Base-by-base conservation (phyloP, 2,888 invertebrate species). In the Heliothis peltigera region DNA sequence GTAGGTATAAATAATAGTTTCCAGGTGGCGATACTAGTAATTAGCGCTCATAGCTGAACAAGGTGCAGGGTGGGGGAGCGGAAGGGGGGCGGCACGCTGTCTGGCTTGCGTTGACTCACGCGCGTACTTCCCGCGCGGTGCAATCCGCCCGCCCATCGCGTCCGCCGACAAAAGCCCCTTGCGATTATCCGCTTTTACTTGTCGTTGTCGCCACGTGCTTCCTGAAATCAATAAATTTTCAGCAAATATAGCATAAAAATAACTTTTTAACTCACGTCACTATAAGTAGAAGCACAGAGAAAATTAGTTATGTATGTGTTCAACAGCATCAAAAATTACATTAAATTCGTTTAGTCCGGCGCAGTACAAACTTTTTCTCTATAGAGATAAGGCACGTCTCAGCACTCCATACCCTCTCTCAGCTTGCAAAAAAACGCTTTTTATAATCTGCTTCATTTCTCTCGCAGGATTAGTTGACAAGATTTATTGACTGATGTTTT, bases 341-440 rank as follows among this genome's bases (percentile, higher is more conserved):
- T 39, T 32, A 10, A 32, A 32, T 32, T 65, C 77, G 65, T 66
- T 76, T 63, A 66, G 77, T 68, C 66, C 71, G 51, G 49, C 66
- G 64, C 56, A 67, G 48, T 66, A 63, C 68, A 77, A 81, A 80
- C 75, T 73, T 72, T 67, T 66, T 64, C 63, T 60, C 57, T 80
- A 67, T 77, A 76, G 70, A 92, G 93, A 93, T 93, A 93, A 91
- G 91, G 91, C 93, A 93, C 93, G 92, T 79, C 80, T 64, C 66
- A 52, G 81, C 80, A 75, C 80, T 81, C 56, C 71, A 68, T 79
- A 72, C 82, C 76, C 77, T 80, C 64, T 70, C 65, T 76, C 76
- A 78, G 81, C 79, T 83, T 82, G 82, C 78, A 81, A 84, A 84
- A 83, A 83, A 83, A 70, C 74, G 58, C 67, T 70, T 82, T 77